Evolutionary conservation across 2,888 invertebrate species (phyloP), one percentile per base, ranked within the genome.

Genomic region (Augiades crinisus): DNA sequence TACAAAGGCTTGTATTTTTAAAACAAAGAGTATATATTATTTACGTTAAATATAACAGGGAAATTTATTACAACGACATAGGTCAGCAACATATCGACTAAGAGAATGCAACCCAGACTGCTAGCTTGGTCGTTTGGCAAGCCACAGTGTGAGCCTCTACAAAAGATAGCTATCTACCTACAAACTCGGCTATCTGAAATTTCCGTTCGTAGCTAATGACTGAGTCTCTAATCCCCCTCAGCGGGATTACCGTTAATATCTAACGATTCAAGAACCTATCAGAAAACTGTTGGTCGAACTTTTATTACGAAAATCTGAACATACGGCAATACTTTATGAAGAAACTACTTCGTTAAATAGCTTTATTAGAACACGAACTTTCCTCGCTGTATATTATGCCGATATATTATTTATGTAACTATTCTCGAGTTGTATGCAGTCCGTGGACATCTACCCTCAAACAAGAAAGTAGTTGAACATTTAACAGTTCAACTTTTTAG

Each of bases 171-270:
- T 33, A 57, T 47, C 45, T 49, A 46, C 41, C 40, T 40, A 43
- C 30, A 40, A 40, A 47, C 31, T 41, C 30, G 16, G 33, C 45
- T 37, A 49, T 51, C 51, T 54, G 51, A 50, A 49, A 57, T 22
- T 45, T 38, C 52, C 43, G 49, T 43, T 53, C 58, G 46, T 46
- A 57, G 41, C 53, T 59, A 56, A 61, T 56, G 59, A 63, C 60
- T 57, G 61, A 62, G 61, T 60, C 62, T 63, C 63, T 70, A 62
- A 65, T 64, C 66, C 65, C 64, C 56, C 62, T 61, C 61, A 70
- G 63, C 63, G 56, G 59, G 68, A 72, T 70, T 71, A 68, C 65
- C 63, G 64, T 69, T 65, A 68, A 67, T 69, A 67, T 69, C 62
- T 64, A 62, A 60, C 60, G 59, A 58, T 59, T 60, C 60, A 56